phyloP scores from a whole-genome alignment of 2,888 invertebrate genomes.

The Drosophila demipolita region DNA sequence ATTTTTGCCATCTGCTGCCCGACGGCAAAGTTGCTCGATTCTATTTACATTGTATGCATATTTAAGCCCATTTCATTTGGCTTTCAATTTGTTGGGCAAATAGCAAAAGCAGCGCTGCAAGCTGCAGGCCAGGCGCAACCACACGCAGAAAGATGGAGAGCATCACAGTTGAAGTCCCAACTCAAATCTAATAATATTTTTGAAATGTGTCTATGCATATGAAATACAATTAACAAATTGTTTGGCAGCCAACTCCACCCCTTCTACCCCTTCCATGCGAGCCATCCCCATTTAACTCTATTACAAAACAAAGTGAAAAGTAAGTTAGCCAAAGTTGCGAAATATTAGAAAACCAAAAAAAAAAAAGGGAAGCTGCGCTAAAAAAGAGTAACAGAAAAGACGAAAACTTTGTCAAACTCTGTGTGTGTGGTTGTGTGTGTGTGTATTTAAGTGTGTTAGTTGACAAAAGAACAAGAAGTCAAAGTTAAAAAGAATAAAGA shows the following conservation, averaged over 20 bases:
- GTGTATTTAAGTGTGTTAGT: background rate
- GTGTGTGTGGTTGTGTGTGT: background rate
- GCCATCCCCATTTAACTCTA: background rate
- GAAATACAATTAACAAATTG: conserved; percentile 66
- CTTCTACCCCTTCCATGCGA: background rate
- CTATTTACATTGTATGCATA: conserved; percentile 71
- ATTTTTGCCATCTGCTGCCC: conserved; percentile 38
- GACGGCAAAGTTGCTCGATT: conserved; percentile 38
- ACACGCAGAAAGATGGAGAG: background rate
- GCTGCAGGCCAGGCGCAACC: conserved; percentile 33
- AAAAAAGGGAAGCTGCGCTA: conserved; percentile 10
- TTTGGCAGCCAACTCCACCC: background rate
- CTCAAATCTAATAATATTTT: conserved; percentile 50
- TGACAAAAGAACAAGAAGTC: background rate
- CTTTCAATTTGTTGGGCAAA: conserved; percentile 65
- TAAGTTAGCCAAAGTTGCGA: conserved; percentile 1
- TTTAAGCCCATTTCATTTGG: conserved; percentile 73
- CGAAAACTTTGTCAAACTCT: background rate
- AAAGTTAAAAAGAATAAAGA: background rate
- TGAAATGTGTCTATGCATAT: conserved; percentile 48
- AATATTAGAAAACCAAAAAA: conserved; percentile 8
- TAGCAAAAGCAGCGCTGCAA: conserved; percentile 30
- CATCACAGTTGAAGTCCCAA: background rate
- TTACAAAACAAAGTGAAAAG: background rate
- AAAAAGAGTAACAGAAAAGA: conserved; percentile 13